Percentiles rank a stretch among this genome's conserved stretches.
phyloP scores from a whole-genome alignment of 2,113 vertebrate genomes.

The Brienomyrus brachyistius region DNA sequence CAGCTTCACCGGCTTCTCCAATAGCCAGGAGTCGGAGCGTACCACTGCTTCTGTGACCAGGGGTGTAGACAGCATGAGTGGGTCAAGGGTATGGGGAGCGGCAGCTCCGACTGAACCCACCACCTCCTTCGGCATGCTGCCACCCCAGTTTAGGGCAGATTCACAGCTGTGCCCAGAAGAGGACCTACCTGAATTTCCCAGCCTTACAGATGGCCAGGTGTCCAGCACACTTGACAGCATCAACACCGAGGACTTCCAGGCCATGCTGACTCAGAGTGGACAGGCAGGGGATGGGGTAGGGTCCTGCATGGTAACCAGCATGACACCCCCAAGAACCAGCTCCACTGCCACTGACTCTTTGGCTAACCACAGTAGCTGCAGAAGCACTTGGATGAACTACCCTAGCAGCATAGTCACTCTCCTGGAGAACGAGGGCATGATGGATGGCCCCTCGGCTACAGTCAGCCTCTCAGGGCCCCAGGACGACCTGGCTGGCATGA shows the following conservation, averaged over 20 bases:
- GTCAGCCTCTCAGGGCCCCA: conserved; percentile 7
- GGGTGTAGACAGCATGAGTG: conserved; percentile 12
- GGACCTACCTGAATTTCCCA: conserved; percentile 53
- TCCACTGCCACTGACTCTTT: background rate
- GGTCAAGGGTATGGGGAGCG: background rate
- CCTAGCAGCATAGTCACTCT: conserved; percentile 64
- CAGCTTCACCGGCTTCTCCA: conserved; percentile 39
- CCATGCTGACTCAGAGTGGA: conserved; percentile 54
- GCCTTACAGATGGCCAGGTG: conserved; percentile 50
- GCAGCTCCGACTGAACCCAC: background rate
- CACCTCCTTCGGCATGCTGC: conserved; percentile 30
- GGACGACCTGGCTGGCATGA: conserved; percentile 51
- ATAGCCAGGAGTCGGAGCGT: conserved; percentile 15
- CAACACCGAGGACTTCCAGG: conserved; percentile 73
- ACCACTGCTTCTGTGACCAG: background rate
- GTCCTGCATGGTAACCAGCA: background rate
- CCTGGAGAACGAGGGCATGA: conserved; percentile 59
- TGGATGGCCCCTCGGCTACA: conserved; percentile 21
- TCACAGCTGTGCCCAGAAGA: conserved; percentile 25
- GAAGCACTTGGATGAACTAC: conserved; percentile 71
- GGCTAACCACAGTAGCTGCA: conserved; percentile 28
- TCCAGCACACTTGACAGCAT: conserved; percentile 64
- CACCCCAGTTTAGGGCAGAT: conserved; percentile 34
- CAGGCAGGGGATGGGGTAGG: conserved; percentile 16
- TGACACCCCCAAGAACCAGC: conserved; percentile 19